These are phyloP conservation scores for Buathra laborator DNA, from an alignment of 2,888 invertebrate species.

Conservation along the genomic window DNA sequence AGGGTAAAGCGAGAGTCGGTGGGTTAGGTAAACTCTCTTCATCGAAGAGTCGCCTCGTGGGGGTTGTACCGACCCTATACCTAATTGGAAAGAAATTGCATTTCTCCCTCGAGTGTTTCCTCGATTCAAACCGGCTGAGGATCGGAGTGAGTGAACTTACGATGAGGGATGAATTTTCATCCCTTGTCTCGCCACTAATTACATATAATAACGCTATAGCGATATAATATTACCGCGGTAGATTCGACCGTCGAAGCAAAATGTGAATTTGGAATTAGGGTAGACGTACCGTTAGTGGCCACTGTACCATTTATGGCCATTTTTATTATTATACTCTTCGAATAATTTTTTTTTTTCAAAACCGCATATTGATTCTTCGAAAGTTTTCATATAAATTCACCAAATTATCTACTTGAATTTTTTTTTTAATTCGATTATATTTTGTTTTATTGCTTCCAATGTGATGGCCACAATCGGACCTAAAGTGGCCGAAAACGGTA, in stretches of 20 bases:
- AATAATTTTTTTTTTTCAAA: too few relatives aligned
- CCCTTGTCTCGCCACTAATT: neutral
- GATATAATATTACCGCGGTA: neutral
- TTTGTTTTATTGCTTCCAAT: too few relatives aligned
- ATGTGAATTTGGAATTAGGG: neutral
- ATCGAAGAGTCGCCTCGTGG: constrained; percentile 52
- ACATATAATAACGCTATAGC: constrained; percentile 3
- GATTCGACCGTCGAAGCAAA: neutral
- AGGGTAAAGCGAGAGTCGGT: constrained; percentile 3
- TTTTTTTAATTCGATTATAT: too few relatives aligned
- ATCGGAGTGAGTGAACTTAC: neutral
- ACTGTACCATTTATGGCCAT: too few relatives aligned
- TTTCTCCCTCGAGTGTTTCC: constrained; percentile 67
- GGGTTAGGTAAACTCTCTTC: constrained; percentile 58
- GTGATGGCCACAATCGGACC: too few relatives aligned
- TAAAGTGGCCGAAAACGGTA: too few relatives aligned
- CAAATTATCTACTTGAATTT: too few relatives aligned
- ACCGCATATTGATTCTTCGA: too few relatives aligned
- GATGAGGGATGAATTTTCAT: neutral
- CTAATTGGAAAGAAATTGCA: constrained; percentile 72
- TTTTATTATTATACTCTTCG: too few relatives aligned
- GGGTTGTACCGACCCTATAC: constrained; percentile 44
- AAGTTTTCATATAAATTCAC: too few relatives aligned
- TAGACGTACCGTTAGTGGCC: too few relatives aligned
- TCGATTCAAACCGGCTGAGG: constrained; percentile 60